A percentile compares a stretch with the other conserved stretches of the same genome.
phyloP scores from a whole-genome alignment of 2,797 vertebrate species.

The Lateolabrax maculatus region DNA sequence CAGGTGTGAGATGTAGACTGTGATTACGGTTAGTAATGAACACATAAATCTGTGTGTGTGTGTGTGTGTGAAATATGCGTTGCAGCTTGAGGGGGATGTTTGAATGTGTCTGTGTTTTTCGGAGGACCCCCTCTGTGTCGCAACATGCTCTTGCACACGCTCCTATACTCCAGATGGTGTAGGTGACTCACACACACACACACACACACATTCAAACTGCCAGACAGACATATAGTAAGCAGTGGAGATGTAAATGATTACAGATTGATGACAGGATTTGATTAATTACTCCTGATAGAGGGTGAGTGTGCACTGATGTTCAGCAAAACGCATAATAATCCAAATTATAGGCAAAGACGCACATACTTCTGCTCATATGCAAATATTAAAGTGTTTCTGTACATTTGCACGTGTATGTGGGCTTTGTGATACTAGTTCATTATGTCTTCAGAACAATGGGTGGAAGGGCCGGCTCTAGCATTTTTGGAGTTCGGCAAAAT shows the following conservation, averaged over 20 bases:
- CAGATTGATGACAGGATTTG: conserved; percentile 83
- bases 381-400: conserved; percentile 50
- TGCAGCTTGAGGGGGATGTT: conserved; percentile 60
- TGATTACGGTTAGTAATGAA: conserved; percentile 75
- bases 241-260: conserved; percentile 81
- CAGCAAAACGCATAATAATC: conserved; percentile 68
- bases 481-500: too few relatives aligned
- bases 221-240: conserved; percentile 74
- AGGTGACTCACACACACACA: conserved; percentile 75
- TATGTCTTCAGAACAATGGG: conserved; percentile 23
- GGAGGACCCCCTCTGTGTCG: conserved; percentile 75
- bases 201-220: conserved; percentile 60
- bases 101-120: conserved; percentile 67
- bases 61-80: conserved; percentile 5
- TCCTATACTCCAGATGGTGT: conserved; percentile 86
- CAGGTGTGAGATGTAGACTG: conserved; percentile 69
- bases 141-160: conserved; percentile 78
- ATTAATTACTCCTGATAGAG: conserved; percentile 84
- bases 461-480: too few relatives aligned
- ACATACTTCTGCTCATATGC: conserved; percentile 26
- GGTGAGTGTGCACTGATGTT: conserved; percentile 57
- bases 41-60: conserved; percentile 51
- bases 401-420: not conserved
- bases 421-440: conserved; percentile 26
- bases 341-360: conserved; percentile 42